Conservation (phyloP, 1,140 invertebrate genomes). For the Lepeophtheirus salmonis region DNA sequence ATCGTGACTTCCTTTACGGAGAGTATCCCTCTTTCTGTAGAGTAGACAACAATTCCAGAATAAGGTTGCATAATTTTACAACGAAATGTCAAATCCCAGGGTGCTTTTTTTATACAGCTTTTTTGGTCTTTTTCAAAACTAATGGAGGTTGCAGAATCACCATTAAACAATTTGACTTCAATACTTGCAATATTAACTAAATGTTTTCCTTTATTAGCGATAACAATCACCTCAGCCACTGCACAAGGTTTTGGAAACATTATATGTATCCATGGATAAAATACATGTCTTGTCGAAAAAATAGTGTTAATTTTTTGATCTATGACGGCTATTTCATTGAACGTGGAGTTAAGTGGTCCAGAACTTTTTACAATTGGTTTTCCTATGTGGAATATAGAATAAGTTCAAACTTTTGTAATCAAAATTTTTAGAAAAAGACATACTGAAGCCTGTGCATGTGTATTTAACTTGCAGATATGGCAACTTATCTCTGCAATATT, state of each 20-base stretch:
- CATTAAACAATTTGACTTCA: not conserved
- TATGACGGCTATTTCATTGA: not conserved
- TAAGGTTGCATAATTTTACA: not conserved
- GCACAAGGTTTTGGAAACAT: not conserved
- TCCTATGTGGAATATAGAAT: not conserved
- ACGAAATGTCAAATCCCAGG: not conserved
- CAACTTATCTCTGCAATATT: too few species aligned
- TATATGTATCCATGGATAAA: not conserved
- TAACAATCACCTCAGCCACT: not conserved
- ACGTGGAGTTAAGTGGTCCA: not conserved
- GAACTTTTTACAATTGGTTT: not conserved
- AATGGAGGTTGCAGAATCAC: not conserved
- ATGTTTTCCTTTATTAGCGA: not conserved
- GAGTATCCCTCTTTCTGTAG: not conserved
- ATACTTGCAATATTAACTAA: not conserved
- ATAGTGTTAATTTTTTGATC: not conserved
- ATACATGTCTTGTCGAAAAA: not conserved
- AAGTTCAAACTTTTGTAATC: not conserved
- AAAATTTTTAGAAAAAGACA: not conserved
- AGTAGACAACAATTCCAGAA: not conserved
- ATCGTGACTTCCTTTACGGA: not conserved
- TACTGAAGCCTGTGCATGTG: too few species aligned
- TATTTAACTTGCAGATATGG: too few species aligned
- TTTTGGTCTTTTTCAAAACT: not conserved
- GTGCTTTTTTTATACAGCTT: not conserved